Conservation (phyloP, 1,140 invertebrate genomes). For the Pachypeltis micranthus region DNA sequence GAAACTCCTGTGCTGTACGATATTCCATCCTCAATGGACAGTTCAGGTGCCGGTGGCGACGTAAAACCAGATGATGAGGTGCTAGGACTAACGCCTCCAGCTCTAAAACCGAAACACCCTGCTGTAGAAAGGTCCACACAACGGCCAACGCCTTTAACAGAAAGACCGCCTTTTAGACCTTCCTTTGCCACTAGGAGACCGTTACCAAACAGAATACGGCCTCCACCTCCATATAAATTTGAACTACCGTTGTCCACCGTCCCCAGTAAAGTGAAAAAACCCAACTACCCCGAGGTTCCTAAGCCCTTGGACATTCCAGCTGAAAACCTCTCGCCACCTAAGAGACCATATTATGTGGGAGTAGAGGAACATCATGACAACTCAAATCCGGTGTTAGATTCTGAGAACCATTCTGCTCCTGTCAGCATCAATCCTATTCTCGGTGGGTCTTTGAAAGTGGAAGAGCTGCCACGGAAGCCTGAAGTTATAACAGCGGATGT, state of each 20-base stretch:
- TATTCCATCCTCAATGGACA: constrained; percentile 21
- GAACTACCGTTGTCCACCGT: constrained; percentile 24
- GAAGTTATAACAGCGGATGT: constrained; percentile 29
- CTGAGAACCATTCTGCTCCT: background rate
- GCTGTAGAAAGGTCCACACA: constrained; percentile 8
- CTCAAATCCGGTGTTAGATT: too few relatives aligned
- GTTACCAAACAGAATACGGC: constrained; percentile 18
- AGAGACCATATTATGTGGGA: too few relatives aligned
- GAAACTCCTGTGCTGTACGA: constrained; percentile 23
- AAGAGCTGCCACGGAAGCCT: constrained; percentile 24
- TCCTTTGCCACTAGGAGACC: background rate
- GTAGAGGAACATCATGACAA: too few relatives aligned
- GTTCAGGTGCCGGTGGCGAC: constrained; percentile 12
- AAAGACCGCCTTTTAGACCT: background rate
- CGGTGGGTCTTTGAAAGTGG: constrained; percentile 23
- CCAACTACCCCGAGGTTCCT: constrained; percentile 1
- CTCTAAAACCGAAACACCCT: constrained; percentile 8
- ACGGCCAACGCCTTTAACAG: background rate
- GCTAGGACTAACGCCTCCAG: constrained; percentile 27
- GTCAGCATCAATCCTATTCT: constrained; percentile 24
- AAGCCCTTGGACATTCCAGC: constrained; percentile 11
- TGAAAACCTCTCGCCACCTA: constrained; percentile 24
- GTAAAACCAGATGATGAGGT: constrained; percentile 24
- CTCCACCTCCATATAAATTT: constrained; percentile 31
- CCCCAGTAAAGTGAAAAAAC: constrained; percentile 19